Evolutionary conservation across 1,140 invertebrate species (phyloP).

Genomic region (Eulimnadia texana): DNA sequence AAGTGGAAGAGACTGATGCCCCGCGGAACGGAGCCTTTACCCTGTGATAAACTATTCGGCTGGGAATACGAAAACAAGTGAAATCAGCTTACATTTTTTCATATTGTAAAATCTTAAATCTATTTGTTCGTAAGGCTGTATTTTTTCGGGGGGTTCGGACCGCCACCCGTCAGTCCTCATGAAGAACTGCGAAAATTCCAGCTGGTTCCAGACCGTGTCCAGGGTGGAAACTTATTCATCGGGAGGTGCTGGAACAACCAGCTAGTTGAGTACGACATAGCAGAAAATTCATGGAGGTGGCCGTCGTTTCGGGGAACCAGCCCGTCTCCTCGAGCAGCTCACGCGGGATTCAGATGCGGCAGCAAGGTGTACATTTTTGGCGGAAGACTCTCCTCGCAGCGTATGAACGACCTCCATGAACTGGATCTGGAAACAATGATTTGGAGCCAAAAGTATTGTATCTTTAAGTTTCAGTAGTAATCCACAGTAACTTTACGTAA

Average conservation of each 20-base stretch:
- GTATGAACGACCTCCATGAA: constrained; percentile 34
- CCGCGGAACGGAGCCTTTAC: constrained; percentile 22
- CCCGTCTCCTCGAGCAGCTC: constrained; percentile 33
- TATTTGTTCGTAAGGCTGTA: constrained; percentile 27
- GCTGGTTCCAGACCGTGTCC: constrained; percentile 21
- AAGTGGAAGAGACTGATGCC: constrained; percentile 25
- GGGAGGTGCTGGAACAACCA: constrained; percentile 33
- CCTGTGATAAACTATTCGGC: constrained; percentile 31
- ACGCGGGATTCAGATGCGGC: constrained; percentile 27
- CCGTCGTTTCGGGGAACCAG: constrained; percentile 25
- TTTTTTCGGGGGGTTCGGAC: constrained; percentile 33
- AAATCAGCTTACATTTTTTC: not conserved
- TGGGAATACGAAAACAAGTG: constrained; percentile 31
- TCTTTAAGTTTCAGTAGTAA: constrained; percentile 5
- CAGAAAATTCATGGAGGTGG: constrained; percentile 26
- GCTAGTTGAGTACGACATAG: constrained; percentile 27
- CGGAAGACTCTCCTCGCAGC: constrained; percentile 26
- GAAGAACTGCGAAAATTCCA: constrained; percentile 19
- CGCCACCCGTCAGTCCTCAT: constrained; percentile 17
- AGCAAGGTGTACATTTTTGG: constrained; percentile 33
- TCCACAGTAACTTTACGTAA: constrained; percentile 1
- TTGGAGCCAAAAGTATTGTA: constrained; percentile 32
- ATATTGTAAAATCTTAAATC: not conserved
- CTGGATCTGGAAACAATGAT: constrained; percentile 30
- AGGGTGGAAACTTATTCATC: constrained; percentile 9